Evolutionary conservation across 2,113 vertebrate genomes (phyloP), one percentile per base, ranked within the genome.

Genomic region (Rhinoderma darwinii): DNA sequence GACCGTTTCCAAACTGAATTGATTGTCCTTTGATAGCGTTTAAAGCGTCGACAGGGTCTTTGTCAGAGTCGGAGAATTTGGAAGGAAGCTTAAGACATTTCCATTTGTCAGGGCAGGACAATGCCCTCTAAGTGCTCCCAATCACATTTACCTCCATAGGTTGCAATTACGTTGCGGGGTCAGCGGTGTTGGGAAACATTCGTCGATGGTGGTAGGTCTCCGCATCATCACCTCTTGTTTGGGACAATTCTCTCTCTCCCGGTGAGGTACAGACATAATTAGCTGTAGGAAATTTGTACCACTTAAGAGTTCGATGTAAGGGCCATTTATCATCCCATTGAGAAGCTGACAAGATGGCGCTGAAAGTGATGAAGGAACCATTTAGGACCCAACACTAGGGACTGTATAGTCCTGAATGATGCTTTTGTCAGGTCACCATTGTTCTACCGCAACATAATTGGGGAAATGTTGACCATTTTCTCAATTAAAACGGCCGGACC

Each of bases 241-340:
- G 18, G 79, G 25, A 51, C 68, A 74, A 54, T 88, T 88, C 86
- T 89, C 89, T 90, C 89, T 88, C 90, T 90, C 92, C 83, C 88
- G 90, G 81, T 79, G 84, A 87, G 72, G 84, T 79, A 88, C 89
- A 84, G 82, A 88, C 80, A 74, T 89, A 90, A 92, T 91, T 89
- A 91, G 91, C 90, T 89, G 88, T 86, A 90, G 89, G 89, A 94
- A 93, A 95, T 95, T 93, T 94, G 94, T 94, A 90, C 90, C 93
- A 90, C 90, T 90, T 91, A 91, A 72, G 91, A 89, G 74, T 94
- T 92, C 92, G 93, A 91, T 93, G 89, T 94, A 93, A 88, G 86
- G 88, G 91, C 91, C 93, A 93, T 94, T 91, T 91, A 94, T 95
- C 93, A 94, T 92, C 88, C 35, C 25, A 63, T 32, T 70, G 41